Evolutionary conservation across 2,113 vertebrate genomes (phyloP), one percentile per base, ranked within the genome.

Genomic region (Melanocharis versteri): DNA sequence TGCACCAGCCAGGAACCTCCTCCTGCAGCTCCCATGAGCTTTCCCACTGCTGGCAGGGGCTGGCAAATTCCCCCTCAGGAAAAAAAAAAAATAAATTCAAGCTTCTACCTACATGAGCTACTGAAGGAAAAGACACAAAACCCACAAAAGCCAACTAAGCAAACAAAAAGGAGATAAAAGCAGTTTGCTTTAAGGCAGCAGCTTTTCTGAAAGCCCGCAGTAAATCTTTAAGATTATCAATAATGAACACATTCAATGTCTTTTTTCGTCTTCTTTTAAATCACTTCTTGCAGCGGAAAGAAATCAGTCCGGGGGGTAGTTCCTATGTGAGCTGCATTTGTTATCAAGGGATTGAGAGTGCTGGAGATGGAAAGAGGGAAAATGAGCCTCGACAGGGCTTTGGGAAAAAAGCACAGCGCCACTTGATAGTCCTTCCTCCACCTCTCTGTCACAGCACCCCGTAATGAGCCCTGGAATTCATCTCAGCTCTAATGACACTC

Each of bases 221-320:
- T 93, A 96, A 95, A 94, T 95, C 93, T 95, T 95, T 92, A 90
- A 94, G 93, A 94, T 96, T 97, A 96, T 96, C 93, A 93, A 96
- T 94, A 95, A 94, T 96, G 96, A 97, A 93, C 92, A 93, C 96
- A 90, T 87, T 96, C 96, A 93, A 27, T 93, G 86, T 86, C 79
- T 94, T 88, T 93, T 88, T 88, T 72, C 11, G 19, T 75, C 81
- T 57, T 91, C 93, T 93, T 91, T 92, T 93, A 96, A 95, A 96
- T 96, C 93, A 92, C 88, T 97, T 33, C 88, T 92, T 94, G 79
- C 83, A 75, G 85, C 17, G 60, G 76, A 95, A 77, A 90, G 92
- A 64, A 96, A 95, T 90, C 93, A 94, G 93, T 96, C 92, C 39
- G 2, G 96, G 94, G 93, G 92, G 96, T 90, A 89, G 88, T 73